A percentile compares a stretch with the other conserved stretches of the same genome.
phyloP scores from a whole-genome alignment of 2,113 vertebrate species.

The Centropus bengalensis region DNA sequence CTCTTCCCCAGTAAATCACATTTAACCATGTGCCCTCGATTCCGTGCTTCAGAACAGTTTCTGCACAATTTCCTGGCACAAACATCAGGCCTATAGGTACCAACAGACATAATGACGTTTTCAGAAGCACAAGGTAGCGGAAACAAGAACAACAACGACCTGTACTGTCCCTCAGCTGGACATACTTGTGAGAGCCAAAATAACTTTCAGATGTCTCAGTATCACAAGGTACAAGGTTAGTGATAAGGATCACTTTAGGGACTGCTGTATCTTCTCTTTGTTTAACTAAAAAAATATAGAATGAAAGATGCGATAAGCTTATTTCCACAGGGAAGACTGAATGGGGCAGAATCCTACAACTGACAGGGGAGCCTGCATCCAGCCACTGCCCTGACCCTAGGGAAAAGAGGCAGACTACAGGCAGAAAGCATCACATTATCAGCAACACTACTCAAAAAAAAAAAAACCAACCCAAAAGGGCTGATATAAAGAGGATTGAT shows the following conservation, averaged over 20 bases:
- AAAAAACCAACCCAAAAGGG: not conserved
- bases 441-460: not conserved
- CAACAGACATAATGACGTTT: not conserved
- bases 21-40: not conserved
- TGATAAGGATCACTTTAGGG: not conserved
- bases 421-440: not conserved
- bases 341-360: not conserved
- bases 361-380: not conserved
- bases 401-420: not conserved
- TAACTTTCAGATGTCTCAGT: conserved; percentile 13
- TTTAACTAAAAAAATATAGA: conserved; percentile 1
- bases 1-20: not conserved
- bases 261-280: not conserved
- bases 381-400: not conserved
- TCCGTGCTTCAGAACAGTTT: not conserved
- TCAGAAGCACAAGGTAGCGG: not conserved
- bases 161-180: not conserved
- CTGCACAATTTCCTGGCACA: not conserved
- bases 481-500: not conserved
- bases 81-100: not conserved
- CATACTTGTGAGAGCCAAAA: not conserved
- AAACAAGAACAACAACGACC: not conserved
- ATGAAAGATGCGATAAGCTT: conserved; percentile 29
- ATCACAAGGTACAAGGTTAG: not conserved
- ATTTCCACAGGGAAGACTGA: conserved; percentile 22